These are phyloP conservation scores for Darevskia mixta DNA, from an alignment of 2,797 vertebrate genomes.

Conservation along the genomic window DNA sequence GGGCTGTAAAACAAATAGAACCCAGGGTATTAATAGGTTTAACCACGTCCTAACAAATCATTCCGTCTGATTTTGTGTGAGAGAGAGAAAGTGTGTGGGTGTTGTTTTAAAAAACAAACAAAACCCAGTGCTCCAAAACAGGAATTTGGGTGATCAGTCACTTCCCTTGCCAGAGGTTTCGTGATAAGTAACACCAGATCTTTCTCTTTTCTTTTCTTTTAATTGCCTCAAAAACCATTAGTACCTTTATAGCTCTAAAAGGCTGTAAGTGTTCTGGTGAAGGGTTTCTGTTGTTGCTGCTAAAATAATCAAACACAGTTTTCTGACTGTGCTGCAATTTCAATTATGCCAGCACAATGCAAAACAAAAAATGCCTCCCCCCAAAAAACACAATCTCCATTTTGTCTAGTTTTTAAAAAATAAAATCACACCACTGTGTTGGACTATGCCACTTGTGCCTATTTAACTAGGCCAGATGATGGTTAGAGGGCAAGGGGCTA, in stretches of 20 bases:
- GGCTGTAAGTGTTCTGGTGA: constrained; percentile 39
- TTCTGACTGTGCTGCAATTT: constrained; percentile 69
- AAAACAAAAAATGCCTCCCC: constrained; percentile 50
- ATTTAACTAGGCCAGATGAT: background rate
- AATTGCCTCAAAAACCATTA: constrained; percentile 67
- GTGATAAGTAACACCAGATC: constrained; percentile 66
- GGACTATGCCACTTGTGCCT: background rate
- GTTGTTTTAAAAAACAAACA: constrained; percentile 35
- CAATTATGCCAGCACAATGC: constrained; percentile 67
- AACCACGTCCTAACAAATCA: constrained; percentile 82
- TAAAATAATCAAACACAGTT: constrained; percentile 42
- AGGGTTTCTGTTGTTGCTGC: background rate
- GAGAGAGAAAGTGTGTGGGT: background rate
- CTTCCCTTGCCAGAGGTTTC: constrained; percentile 69
- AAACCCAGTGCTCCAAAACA: constrained; percentile 44
- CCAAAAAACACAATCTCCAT: background rate
- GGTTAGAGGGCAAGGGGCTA: too few relatives aligned
- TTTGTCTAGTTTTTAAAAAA: background rate
- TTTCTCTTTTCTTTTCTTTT: constrained; percentile 73
- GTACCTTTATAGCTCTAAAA: constrained; percentile 59
- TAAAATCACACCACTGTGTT: background rate
- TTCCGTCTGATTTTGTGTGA: constrained; percentile 68
- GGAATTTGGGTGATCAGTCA: constrained; percentile 55
- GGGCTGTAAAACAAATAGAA: constrained; percentile 86
- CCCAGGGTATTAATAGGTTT: constrained; percentile 82